Base-by-base conservation (phyloP, 2,888 invertebrate species). In the Maniola hyperantus region DNA sequence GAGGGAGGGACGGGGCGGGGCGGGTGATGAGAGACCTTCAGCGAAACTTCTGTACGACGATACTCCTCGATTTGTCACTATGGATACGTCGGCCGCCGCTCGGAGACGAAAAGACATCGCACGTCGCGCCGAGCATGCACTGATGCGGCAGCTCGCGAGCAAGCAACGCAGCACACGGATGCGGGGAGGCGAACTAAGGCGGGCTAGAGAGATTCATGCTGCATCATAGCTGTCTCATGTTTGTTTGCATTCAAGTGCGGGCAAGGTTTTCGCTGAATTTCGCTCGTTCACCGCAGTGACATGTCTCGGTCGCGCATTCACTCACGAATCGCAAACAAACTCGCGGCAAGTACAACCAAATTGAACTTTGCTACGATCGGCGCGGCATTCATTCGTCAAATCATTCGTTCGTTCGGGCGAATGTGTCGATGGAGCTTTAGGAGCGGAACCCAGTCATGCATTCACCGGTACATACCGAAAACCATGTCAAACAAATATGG, bases 11-110 rank as follows among this genome's bases (percentile, higher is more conserved):
- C 74, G 70, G 71, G 68, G n/a, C n/a, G 73, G 77, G 75, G 75
- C 74, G 79, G 84, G 89, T 85, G 88, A 87, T 87, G 91, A 91
- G 91, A 88, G 91, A 91, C 90, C 88, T 91, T 91, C 91, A 91
- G 91, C 91, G 91, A 91, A 89, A 90, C 89, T 83, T 81, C 39
- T 51, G 4, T 42, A 61, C 50, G 33, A 60, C 60, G 46, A 59
- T 39, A 81, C 84, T 84, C 85, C 84, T 84, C 82, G 88, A 88
- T 88, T 87, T 83, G 81, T 87, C 89, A 89, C 89, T 89, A 89
- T 89, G 89, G 88, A 87, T 80, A 64, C 18, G 61, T 50, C 85
- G 84, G 80, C 77, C 65, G 63, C 57, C 64, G 26, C 26, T 53
- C 55, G 51, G 50, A 46, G 64, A 88, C 90, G 88, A 90, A 90